Evolutionary conservation across 2,888 invertebrate species (phyloP), one percentile per base, ranked within the genome.

Genomic region (Aphodius sticticus): DNA sequence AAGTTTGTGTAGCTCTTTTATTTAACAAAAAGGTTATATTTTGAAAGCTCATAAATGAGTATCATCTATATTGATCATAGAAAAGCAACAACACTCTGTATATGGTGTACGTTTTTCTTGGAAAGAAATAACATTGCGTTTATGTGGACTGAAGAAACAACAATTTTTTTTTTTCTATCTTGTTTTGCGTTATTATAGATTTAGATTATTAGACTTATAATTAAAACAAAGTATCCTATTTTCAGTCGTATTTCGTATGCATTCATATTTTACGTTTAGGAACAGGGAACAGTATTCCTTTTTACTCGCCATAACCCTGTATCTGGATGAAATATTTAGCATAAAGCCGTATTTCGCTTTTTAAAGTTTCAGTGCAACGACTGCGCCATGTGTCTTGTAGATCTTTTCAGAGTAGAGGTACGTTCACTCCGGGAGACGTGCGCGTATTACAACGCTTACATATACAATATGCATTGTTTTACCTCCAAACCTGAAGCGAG

Each of bases 381-480:
- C n/a, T n/a, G 53, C 4, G 12, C 53, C 53, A 53, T 53, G 53
- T 53, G 53, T 53, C 53, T 53, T 53, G 53, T 53, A 53, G 53
- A 53, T 53, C 53, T 53, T 2, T 53, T 9, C 53, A 12, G 12
- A 53, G 53, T 5, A 53, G 53, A 1, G 7, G 9, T 53, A 3
- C 53, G 12, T 53, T 12, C 53, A 9, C 2, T 53, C 6, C 12
- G 53, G 26, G 1, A 26, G 53, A 53, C 53, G 53, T 53, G 53
- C 53, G 1, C 7, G 53, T 53, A 53, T 53, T 53, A 53, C 53
- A 53, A 53, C 12, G 53, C 53, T 12, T 53, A 53, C 53, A 12
- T 53, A 53, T 53, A 53, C 53, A 53, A 53, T 53, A 53, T 53
- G 53, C 53, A 53, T 53, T 53, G 53, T 53, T 53, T 53, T 53